These are phyloP conservation scores for Orchestia grillus DNA, from an alignment of 1,140 invertebrate species.

Conservation along the genomic window DNA sequence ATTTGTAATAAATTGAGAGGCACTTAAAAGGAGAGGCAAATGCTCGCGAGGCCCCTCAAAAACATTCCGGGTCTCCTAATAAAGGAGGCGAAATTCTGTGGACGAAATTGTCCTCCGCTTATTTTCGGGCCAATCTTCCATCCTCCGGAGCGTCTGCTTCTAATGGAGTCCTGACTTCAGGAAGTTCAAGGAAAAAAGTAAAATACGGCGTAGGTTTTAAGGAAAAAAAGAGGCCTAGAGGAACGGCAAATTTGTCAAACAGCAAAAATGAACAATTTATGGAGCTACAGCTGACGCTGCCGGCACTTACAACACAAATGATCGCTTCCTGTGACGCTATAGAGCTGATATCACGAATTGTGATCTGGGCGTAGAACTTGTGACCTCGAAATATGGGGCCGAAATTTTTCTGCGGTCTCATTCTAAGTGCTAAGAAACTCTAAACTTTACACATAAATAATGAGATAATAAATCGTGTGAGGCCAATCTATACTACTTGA, in stretches of 20 bases:
- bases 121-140: not conserved
- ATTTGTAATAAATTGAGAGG: not conserved
- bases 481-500: too few relatives aligned
- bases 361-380: not conserved
- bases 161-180: slow-evolving; percentile 7
- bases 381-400: not conserved
- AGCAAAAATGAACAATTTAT: slow-evolving; percentile 2
- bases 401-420: not conserved
- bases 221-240: not conserved
- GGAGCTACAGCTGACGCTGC: not conserved
- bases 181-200: not conserved
- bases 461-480: not conserved
- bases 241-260: not conserved
- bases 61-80: not conserved
- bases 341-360: not conserved
- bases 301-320: not conserved
- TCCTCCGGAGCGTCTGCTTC: not conserved
- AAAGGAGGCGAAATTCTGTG: not conserved
- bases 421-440: not conserved
- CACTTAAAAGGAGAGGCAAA: not conserved
- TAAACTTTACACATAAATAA: not conserved
- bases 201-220: not conserved
- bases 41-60: not conserved
- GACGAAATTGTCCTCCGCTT: not conserved
- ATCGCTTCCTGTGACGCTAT: not conserved